Conservation (phyloP, 2,797 vertebrate genomes). For the Eupleurogrammus muticus region DNA sequence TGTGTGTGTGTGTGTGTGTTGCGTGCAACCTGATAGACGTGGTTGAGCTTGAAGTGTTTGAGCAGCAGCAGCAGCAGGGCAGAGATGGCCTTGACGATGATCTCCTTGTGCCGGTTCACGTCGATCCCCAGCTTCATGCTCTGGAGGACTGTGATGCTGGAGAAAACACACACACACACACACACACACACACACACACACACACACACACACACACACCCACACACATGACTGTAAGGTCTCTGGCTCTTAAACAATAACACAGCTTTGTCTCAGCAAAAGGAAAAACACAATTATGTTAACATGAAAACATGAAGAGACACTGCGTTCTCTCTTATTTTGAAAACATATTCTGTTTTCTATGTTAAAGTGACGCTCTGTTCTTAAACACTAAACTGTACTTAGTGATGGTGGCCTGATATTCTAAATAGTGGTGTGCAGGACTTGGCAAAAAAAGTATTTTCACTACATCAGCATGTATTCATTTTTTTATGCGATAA, state of each 20-base stretch:
- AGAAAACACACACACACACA: constrained; percentile 23
- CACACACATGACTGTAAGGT: constrained; percentile 14
- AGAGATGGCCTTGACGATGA: constrained; percentile 97
- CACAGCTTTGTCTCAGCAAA: neutral
- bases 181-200: constrained; percentile 36
- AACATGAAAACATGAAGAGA: neutral
- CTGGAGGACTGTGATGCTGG: constrained; percentile 95
- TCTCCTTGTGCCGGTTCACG: constrained; percentile 98
- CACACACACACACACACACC: constrained; percentile 12
- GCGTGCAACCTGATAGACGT: constrained; percentile 91
- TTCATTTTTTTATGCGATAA: too few relatives aligned
- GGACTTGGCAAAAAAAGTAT: neutral
- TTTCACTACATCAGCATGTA: too few relatives aligned
- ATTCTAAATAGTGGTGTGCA: too few relatives aligned
- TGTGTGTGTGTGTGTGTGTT: constrained; percentile 5
- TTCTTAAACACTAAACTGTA: neutral
- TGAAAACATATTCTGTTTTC: constrained; percentile 14
- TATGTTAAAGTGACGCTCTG: constrained; percentile 1
- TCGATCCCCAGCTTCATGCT: constrained; percentile 99
- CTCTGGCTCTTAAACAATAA: constrained; percentile 16
- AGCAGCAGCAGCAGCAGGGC: constrained; percentile 93
- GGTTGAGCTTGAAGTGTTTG: constrained; percentile 97
- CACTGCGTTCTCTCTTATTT: neutral
- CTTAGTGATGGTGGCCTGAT: neutral
- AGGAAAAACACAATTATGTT: neutral